Base-by-base conservation (phyloP, 2,888 invertebrate genomes). In the Noctua janthina region DNA sequence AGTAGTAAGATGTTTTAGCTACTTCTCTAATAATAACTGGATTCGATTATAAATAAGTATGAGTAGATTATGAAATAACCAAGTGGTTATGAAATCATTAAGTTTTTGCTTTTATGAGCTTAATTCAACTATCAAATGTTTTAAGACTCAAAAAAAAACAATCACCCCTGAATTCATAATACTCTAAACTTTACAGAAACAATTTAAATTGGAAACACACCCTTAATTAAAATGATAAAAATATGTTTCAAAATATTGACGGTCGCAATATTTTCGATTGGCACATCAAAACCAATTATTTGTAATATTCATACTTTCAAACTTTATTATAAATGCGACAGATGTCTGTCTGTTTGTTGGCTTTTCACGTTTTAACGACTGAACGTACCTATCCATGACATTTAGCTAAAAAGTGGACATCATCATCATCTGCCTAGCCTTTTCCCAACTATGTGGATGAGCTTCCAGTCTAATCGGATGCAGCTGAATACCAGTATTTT, bases 151-250 rank as follows among this genome's bases (percentile, higher is more conserved):
- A 49, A 76, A 35, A 43, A 23, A 66, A 51, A 17, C 7, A 2
- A 8, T 77, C 17, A 29, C 43, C n/a, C 6, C 11, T 67, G 17
- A 67, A 67, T n/a, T 23, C 13, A 7, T 43, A 43, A 2, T 10
- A 43, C 11, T 43, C 11, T 4, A 20, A 35, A 75, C 46, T 59
- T 49, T 75, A 59, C 23, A 64, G 13, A 51, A 78, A 78, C 29
- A 77, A 77, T 64, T 51, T 13, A 29, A 51, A 51, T 35, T 64
- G 13, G 13, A 64, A 43, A 78, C 64, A 77, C 4, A 29, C 23
- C 20, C 43, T 17, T 39, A 64, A 64, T 23, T 29, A 39, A 77
- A 76, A 43, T 29, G 6, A 15, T 29, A 49, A 62, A 49, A 51
- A 23, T 2, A 20, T 20, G 15, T 51, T 43, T 76, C 1, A 43